phyloP scores from a whole-genome alignment of 2,797 vertebrate genomes.

The Apodemus agrarius region DNA sequence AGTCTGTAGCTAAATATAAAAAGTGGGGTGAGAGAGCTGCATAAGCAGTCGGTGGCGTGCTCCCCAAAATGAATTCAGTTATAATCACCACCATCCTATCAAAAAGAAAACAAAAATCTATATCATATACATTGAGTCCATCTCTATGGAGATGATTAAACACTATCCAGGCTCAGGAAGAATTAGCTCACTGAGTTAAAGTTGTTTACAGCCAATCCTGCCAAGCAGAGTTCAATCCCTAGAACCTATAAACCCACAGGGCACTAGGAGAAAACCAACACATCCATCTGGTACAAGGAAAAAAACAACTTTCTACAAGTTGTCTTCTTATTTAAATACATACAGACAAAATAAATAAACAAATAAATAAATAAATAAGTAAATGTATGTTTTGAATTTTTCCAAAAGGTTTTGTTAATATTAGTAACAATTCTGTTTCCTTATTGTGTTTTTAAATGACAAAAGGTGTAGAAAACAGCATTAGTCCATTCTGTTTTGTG shows the following conservation, averaged over 20 bases:
- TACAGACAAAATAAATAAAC: background rate
- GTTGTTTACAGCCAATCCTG: background rate
- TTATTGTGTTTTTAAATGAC: background rate
- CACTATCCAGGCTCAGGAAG: background rate
- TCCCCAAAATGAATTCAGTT: background rate
- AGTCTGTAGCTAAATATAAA: background rate
- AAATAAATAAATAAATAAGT: background rate
- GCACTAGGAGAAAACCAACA: background rate
- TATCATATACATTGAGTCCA: background rate
- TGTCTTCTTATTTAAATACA: background rate
- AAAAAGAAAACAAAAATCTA: background rate
- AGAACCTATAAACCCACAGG: background rate
- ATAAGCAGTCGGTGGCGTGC: background rate
- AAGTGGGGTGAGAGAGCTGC: background rate
- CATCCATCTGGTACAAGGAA: background rate
- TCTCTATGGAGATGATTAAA: background rate
- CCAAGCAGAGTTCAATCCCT: background rate
- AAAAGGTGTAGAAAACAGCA: background rate
- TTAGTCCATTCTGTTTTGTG: background rate
- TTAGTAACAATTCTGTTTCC: background rate
- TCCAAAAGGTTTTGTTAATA: background rate
- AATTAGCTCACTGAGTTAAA: background rate
- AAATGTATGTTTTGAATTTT: background rate
- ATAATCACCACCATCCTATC: background rate
- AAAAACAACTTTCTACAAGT: background rate